Evolutionary conservation across 2,888 invertebrate genomes (phyloP).

Genomic region (Capitulum mitella): DNA sequence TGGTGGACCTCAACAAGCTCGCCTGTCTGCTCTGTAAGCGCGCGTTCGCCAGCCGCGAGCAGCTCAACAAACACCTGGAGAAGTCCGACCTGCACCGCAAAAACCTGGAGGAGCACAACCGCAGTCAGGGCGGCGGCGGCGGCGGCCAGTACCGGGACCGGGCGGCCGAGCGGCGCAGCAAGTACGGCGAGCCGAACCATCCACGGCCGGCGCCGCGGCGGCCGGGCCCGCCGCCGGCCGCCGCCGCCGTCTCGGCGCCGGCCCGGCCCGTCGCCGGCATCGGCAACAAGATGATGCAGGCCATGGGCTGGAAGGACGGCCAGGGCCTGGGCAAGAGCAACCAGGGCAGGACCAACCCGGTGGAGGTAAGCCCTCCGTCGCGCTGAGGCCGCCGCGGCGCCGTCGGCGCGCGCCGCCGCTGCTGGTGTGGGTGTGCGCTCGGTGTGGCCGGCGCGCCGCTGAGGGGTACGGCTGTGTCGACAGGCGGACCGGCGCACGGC

Average conservation of each 20-base stretch:
- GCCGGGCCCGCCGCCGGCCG: slow-evolving; percentile 42
- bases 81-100: slow-evolving; percentile 91
- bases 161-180: slow-evolving; percentile 88
- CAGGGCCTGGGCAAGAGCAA: slow-evolving; percentile 88
- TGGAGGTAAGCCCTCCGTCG: slow-evolving; percentile 60
- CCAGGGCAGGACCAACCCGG: slow-evolving; percentile 87
- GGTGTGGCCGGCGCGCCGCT: no score
- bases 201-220: slow-evolving; percentile 53
- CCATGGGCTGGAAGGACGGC: slow-evolving; percentile 99
- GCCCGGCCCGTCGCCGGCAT: slow-evolving; percentile 80
- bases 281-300: slow-evolving; percentile 88
- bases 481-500: slow-evolving; percentile 57
- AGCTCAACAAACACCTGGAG: slow-evolving; percentile 80
- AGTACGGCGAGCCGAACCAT: slow-evolving; percentile 77
- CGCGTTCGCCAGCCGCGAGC: slow-evolving; percentile 83
- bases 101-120: slow-evolving; percentile 58
- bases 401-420: background rate
- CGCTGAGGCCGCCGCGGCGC: background rate
- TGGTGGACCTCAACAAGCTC: slow-evolving; percentile 52
- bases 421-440: background rate
- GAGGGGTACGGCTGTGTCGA: slow-evolving; percentile 38
- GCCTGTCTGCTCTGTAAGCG: slow-evolving; percentile 93
- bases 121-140: slow-evolving; percentile 36
- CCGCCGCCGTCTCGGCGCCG: slow-evolving; percentile 53
- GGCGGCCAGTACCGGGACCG: slow-evolving; percentile 70